Evolutionary conservation across 2,113 vertebrate genomes (phyloP).

Genomic region (Eptesicus fuscus): DNA sequence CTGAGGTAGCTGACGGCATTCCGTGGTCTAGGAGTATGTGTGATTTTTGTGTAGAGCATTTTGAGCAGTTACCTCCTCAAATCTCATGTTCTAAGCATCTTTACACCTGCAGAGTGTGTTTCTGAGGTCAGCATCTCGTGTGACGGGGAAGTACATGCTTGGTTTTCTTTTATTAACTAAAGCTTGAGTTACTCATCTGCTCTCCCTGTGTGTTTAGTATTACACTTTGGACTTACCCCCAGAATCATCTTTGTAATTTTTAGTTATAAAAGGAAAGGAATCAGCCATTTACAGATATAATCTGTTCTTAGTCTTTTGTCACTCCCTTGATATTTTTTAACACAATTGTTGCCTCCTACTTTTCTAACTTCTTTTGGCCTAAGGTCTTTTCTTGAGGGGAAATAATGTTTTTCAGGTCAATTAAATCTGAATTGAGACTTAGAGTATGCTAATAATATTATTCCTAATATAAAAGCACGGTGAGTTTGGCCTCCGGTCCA

Average conservation of each 20-base stretch:
- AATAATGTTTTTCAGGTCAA: neutral
- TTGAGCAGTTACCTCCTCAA: neutral
- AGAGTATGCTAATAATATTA: neutral
- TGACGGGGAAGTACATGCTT: neutral
- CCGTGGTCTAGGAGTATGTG: neutral
- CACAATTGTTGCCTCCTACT: neutral
- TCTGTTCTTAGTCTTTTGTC: neutral
- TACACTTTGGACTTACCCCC: neutral
- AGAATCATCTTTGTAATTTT: constrained; percentile 15
- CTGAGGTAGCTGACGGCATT: neutral
- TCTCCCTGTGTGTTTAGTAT: neutral
- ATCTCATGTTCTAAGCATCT: neutral
- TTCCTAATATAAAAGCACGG: neutral
- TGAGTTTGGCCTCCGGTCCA: neutral
- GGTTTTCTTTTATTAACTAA: neutral
- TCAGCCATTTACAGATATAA: neutral
- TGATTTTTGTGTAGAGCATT: neutral
- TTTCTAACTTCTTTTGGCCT: neutral
- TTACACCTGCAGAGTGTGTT: neutral
- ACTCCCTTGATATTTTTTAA: neutral
- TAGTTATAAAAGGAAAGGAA: neutral
- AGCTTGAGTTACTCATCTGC: neutral
- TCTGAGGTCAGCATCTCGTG: neutral
- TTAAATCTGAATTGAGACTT: neutral
- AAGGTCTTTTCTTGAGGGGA: neutral